A percentile compares a stretch with the other conserved stretches of the same genome.
Conservation (phyloP, 2,113 vertebrate genomes). For the Spermophilus dauricus region DNA sequence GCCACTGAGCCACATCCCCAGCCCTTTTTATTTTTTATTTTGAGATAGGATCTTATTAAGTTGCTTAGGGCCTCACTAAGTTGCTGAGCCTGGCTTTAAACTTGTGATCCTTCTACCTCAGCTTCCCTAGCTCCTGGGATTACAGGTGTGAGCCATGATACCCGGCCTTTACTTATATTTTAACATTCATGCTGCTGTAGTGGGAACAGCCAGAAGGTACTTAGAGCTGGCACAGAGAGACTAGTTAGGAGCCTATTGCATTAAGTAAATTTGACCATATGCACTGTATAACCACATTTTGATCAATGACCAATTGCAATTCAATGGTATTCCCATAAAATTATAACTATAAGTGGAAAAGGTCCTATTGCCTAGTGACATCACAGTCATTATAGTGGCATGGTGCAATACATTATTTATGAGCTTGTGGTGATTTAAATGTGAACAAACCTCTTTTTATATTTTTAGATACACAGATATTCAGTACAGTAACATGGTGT, state of each 20-base stretch:
- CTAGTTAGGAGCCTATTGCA: not conserved
- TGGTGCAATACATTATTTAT: not conserved
- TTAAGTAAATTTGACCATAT: not conserved
- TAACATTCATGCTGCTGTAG: not conserved
- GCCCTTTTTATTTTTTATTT: too few relatives aligned
- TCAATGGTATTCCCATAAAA: not conserved
- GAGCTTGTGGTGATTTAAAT: not conserved
- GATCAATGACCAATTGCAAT: not conserved
- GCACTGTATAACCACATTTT: not conserved
- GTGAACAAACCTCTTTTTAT: not conserved
- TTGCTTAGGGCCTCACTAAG: too few relatives aligned
- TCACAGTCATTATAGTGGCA: not conserved
- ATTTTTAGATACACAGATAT: not conserved
- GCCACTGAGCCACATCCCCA: too few relatives aligned
- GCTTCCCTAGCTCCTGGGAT: too few relatives aligned
- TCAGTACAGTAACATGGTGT: not conserved
- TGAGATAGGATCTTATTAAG: too few relatives aligned
- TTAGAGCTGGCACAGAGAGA: not conserved
- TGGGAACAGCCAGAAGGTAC: not conserved
- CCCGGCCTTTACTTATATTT: not conserved
- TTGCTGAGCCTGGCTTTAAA: too few relatives aligned
- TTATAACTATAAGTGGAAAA: not conserved
- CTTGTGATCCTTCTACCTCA: too few relatives aligned
- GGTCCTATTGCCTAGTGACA: not conserved
- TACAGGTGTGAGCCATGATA: too few relatives aligned